Conservation (phyloP, 2,797 vertebrate species). For the Allobates femoralis region DNA sequence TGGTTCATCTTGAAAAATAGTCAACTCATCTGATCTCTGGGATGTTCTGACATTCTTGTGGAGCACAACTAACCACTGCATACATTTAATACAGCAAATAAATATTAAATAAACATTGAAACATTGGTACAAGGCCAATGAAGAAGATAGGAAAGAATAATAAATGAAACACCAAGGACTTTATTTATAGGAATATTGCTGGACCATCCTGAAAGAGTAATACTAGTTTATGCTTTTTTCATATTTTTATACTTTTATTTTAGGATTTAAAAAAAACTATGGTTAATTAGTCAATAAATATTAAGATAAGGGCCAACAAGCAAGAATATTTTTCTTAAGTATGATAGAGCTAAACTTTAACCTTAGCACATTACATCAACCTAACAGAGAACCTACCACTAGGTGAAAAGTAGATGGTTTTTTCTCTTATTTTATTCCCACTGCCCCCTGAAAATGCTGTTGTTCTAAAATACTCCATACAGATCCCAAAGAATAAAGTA, state of each 20-base stretch:
- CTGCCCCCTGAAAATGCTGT: too few relatives aligned
- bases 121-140: neutral
- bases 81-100: neutral
- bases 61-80: neutral
- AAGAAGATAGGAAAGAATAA: neutral
- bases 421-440: too few relatives aligned
- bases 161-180: neutral
- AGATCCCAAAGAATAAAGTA: too few relatives aligned
- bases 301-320: too few relatives aligned
- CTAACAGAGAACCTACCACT: too few relatives aligned
- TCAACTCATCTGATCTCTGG: neutral
- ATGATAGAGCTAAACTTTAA: too few relatives aligned
- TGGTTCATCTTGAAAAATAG: slow-evolving; percentile 11
- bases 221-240: neutral
- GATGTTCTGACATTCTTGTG: neutral
- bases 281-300: neutral
- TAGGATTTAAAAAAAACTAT: neutral
- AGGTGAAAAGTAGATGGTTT: too few relatives aligned
- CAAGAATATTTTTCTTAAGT: too few relatives aligned
- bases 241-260: neutral
- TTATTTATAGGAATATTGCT: neutral
- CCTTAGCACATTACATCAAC: too few relatives aligned
- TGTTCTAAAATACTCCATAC: too few relatives aligned
- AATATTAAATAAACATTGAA: too few relatives aligned
- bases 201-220: neutral